Evolutionary conservation across 2,888 invertebrate species (phyloP).

Genomic region (Aricia artaxerxes): DNA sequence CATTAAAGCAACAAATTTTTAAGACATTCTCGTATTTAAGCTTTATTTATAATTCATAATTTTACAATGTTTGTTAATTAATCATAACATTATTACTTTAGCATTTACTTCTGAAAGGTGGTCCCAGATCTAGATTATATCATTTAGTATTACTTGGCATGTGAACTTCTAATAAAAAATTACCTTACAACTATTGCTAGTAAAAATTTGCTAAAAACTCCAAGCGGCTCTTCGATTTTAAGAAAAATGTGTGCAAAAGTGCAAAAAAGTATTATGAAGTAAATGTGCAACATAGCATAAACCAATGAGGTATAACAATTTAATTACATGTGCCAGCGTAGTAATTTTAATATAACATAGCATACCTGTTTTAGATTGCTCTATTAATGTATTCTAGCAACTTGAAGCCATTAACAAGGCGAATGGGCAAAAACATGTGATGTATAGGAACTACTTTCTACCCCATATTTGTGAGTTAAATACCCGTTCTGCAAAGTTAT

Average conservation of each 20-base stretch:
- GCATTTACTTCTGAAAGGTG: background rate
- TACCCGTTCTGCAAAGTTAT: background rate
- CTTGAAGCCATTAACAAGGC: conserved; percentile 13
- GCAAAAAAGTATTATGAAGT: background rate
- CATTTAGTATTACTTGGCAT: no score
- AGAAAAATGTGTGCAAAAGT: background rate
- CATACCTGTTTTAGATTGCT: conserved; percentile 10
- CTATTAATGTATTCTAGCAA: conserved; percentile 18
- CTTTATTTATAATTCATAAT: background rate
- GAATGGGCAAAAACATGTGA: background rate
- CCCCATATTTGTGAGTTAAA: conserved; percentile 8
- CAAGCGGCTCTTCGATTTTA: background rate
- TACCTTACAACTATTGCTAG: no score
- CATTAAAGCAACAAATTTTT: background rate
- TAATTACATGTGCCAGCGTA: background rate
- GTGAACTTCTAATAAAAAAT: no score
- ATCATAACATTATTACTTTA: background rate
- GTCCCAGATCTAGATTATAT: background rate
- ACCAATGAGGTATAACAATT: conserved; percentile 5
- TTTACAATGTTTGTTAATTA: background rate
- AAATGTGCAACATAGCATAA: background rate
- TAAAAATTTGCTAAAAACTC: no score
- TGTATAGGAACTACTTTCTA: conserved; percentile 15
- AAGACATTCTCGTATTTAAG: background rate
- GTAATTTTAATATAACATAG: background rate